Evolutionary conservation across 2,888 invertebrate genomes (phyloP).

Genomic region (Acanthosepion esculentum): DNA sequence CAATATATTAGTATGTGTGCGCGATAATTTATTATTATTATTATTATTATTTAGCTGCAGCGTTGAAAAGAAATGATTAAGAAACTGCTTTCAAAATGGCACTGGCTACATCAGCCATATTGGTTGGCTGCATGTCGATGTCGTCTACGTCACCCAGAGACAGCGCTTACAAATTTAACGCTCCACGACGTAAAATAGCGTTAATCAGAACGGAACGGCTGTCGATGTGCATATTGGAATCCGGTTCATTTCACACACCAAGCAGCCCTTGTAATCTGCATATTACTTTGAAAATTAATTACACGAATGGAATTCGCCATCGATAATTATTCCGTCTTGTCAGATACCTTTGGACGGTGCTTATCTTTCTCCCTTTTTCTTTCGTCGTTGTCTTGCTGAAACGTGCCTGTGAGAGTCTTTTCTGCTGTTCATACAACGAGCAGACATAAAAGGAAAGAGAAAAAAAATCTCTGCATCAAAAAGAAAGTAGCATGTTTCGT

Average conservation of each 20-base stretch:
- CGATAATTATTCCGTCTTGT: background rate
- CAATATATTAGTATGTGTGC: no score
- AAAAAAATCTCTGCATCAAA: background rate
- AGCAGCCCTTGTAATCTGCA: conserved; percentile 8
- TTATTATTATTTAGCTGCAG: background rate
- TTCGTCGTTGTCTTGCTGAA: background rate
- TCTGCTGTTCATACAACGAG: background rate
- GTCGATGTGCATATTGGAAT: background rate
- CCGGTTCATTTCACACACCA: background rate
- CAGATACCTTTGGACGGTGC: background rate
- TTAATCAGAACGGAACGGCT: background rate
- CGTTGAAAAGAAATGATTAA: background rate
- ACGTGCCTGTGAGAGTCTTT: background rate
- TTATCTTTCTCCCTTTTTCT: background rate
- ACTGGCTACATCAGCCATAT: background rate
- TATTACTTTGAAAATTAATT: background rate
- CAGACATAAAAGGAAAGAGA: background rate
- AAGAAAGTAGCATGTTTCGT: background rate
- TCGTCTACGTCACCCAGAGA: background rate
- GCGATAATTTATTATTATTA: no score
- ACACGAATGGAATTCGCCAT: background rate
- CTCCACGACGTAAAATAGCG: background rate
- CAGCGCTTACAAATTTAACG: background rate
- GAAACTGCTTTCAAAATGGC: background rate
- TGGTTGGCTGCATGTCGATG: background rate